phyloP scores from a whole-genome alignment of 2,113 vertebrate species.

The Lanius collurio region DNA sequence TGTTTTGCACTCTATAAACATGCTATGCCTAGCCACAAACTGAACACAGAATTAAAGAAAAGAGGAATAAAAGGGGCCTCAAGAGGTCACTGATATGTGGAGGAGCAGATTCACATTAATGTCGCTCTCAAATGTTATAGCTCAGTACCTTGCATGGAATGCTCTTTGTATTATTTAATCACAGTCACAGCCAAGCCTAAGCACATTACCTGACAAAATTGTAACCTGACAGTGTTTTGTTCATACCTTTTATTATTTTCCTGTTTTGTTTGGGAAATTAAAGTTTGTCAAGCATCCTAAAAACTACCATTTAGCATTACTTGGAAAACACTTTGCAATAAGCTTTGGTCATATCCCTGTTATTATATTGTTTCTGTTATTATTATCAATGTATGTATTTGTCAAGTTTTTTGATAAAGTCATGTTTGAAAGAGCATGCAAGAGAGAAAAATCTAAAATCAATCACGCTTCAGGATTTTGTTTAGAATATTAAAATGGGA shows the following conservation, averaged over 20 bases:
- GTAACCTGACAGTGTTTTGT: background rate
- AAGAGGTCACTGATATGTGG: background rate
- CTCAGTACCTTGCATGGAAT: constrained; percentile 6
- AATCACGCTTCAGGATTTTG: background rate
- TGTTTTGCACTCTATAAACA: constrained; percentile 3
- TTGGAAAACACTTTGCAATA: background rate
- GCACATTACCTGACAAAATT: background rate
- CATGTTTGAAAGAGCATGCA: background rate
- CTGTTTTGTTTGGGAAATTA: background rate
- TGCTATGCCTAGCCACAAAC: background rate
- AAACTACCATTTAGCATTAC: background rate
- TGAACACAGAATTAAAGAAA: background rate
- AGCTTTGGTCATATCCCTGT: background rate
- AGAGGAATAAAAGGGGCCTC: background rate
- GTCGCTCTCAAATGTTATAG: background rate
- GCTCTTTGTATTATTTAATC: constrained; percentile 14
- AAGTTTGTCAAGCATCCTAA: background rate
- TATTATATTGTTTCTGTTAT: background rate
- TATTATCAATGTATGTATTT: background rate
- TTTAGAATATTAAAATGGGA: background rate
- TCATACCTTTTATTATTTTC: background rate
- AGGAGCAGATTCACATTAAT: background rate
- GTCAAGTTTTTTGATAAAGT: background rate
- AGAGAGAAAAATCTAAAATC: background rate
- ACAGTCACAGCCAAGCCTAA: background rate